Base-by-base conservation (phyloP, 1,140 invertebrate species). In the Leptopilina clavipes region DNA sequence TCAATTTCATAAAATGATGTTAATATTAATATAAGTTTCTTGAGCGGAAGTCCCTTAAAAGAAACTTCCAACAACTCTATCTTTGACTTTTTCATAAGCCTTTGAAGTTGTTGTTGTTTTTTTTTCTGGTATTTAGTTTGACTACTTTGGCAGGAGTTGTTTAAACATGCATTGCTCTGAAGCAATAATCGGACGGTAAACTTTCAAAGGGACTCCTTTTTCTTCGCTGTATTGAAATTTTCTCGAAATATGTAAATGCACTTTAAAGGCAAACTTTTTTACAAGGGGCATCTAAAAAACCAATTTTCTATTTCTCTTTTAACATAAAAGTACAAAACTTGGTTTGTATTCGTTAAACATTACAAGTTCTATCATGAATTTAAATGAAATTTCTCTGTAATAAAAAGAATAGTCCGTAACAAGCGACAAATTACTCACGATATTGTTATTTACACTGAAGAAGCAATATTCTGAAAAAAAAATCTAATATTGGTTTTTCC, bases 271-370 rank as follows among this genome's bases (percentile, higher is more conserved):
- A 48, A 48, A 48, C 45, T 48, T 48, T 14, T 48, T 48, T 31
- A 31, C 45, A 11, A 14, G 45, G 45, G 12, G 45, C 45, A 48
- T 48, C 45, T 48, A 48, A 48, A 14, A 48, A 48, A 48, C 45
- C 45, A 48, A 48, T 48, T 48, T 48, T 48, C 45, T 48, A 48
- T 48, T 48, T 48, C 45, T 14, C 45, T 48, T 48, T 12, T 48
- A 0, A 6, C 25, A 6, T 6, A 48, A 14, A 48, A 48, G 45
- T 48, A 48, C n/a, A 14, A 48, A 48, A 48, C 45, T 48, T 48
- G 12, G 11, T 48, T 14, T 48, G 1, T 14, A 31, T 31, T 48
- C 12, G 45, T 48, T 48, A 48, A 48, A 48, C 11, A 48, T 48
- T 48, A 48, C 14, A 48, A 48, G 12, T 14, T 48, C 45, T n/a